Conservation (phyloP, 2,113 vertebrate species). For the Buteo buteo region DNA sequence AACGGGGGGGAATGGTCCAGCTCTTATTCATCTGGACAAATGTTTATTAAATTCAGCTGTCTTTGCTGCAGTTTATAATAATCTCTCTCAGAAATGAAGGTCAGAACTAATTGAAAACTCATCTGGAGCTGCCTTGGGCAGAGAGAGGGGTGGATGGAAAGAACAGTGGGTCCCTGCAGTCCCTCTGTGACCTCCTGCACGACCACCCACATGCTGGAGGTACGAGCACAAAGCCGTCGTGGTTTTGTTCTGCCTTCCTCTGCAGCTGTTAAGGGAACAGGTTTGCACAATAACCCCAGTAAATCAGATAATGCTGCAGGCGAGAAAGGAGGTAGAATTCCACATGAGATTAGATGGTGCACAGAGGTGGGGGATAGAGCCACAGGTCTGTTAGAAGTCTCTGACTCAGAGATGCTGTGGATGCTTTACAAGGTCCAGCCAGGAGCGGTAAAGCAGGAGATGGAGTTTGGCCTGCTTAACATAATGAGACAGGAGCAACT, state of each 20-base stretch:
- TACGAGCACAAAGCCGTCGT: neutral
- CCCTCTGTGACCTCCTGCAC: neutral
- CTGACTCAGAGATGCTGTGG: neutral
- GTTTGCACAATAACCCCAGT: neutral
- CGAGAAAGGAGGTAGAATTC: neutral
- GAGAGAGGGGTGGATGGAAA: neutral
- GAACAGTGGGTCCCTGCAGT: neutral
- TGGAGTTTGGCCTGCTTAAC: neutral
- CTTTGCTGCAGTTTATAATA: neutral
- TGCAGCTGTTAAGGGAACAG: neutral
- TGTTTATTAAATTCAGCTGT: neutral
- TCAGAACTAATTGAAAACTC: constrained; percentile 1
- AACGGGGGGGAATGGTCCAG: neutral
- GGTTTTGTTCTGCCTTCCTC: neutral
- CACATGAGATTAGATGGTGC: neutral
- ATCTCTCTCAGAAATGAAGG: neutral
- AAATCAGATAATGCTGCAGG: neutral
- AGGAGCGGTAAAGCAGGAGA: neutral
- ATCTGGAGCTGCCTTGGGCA: constrained; percentile 3
- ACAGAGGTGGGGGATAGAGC: neutral
- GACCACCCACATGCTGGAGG: neutral
- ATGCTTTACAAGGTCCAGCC: neutral
- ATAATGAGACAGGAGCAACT: fast-evolving
- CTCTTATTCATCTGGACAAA: neutral
- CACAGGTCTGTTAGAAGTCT: neutral